Conservation (phyloP, 2,797 vertebrate species). For the Enteromius trimaculatus region DNA sequence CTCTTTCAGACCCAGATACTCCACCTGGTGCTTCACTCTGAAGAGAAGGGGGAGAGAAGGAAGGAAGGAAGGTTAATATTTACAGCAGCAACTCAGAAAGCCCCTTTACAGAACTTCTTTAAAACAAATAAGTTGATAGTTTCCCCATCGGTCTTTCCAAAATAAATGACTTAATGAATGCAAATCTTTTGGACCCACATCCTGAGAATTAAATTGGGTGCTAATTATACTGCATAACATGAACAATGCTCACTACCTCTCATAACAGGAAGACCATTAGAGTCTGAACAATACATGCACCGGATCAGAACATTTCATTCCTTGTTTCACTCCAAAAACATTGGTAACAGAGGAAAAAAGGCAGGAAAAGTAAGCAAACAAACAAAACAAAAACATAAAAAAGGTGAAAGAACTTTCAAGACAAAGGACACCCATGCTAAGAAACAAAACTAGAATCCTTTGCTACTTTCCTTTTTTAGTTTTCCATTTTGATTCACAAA, state of each 20-base stretch:
- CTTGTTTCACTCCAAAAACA: constrained; percentile 41
- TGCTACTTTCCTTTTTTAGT: not conserved
- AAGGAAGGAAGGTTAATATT: constrained; percentile 24
- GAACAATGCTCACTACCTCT: constrained; percentile 45
- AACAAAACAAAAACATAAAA: constrained; percentile 40
- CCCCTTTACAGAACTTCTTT: not conserved
- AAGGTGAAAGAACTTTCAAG: not conserved
- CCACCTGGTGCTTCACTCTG: constrained; percentile 98
- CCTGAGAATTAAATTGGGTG: constrained; percentile 69
- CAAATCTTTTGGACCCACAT: constrained; percentile 65
- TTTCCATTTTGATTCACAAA: not conserved
- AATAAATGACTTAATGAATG: not conserved
- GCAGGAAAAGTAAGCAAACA: constrained; percentile 59
- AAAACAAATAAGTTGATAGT: constrained; percentile 11
- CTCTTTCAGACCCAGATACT: constrained; percentile 96
- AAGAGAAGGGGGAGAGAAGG: constrained; percentile 41
- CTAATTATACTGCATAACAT: constrained; percentile 70
- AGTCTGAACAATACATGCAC: constrained; percentile 73
- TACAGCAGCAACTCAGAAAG: constrained; percentile 1
- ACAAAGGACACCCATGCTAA: constrained; percentile 5
- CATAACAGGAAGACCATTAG: constrained; percentile 79
- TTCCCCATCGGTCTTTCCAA: constrained; percentile 23
- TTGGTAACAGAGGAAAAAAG: constrained; percentile 49
- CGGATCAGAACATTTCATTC: constrained; percentile 64
- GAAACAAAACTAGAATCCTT: not conserved